phyloP scores from a whole-genome alignment of 35 echinoderm and acorn worm species.

The Ophioderma brevispina region DNA sequence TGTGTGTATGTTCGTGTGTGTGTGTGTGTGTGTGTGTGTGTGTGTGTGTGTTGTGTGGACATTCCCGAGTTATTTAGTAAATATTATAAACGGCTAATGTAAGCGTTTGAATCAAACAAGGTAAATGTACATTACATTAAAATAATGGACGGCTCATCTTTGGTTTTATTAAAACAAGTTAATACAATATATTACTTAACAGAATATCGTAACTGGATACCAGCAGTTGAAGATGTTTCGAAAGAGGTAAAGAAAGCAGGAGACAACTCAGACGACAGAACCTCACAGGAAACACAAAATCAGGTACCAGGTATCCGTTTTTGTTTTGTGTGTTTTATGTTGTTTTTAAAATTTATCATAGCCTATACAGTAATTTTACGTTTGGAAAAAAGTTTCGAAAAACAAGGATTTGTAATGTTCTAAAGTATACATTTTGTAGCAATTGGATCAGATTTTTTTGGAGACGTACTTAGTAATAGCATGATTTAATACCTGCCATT shows the following conservation, averaged over 20 bases:
- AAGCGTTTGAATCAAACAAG: neutral
- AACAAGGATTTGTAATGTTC: too few relatives aligned
- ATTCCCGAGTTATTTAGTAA: neutral
- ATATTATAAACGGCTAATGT: neutral
- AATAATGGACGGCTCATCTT: neutral
- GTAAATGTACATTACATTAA: neutral
- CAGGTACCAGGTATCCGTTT: too few relatives aligned
- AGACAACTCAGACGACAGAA: neutral
- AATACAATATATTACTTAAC: neutral
- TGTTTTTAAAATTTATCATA: too few relatives aligned
- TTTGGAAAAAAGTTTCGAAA: too few relatives aligned
- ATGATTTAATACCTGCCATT: too few relatives aligned
- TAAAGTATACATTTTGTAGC: too few relatives aligned
- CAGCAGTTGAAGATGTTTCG: constrained; percentile 66
- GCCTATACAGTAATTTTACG: too few relatives aligned
- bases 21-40: neutral
- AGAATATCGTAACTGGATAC: constrained; percentile 92
- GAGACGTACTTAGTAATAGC: too few relatives aligned
- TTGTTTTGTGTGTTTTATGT: too few relatives aligned
- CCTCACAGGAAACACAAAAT: too few relatives aligned
- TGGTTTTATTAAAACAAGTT: neutral
- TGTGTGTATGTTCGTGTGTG: neutral
- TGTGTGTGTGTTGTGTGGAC: neutral
- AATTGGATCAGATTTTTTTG: too few relatives aligned
- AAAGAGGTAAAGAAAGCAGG: constrained; percentile 57